Base-by-base conservation (phyloP, 2,888 invertebrate species). In the Ecliptopera silaceata region DNA sequence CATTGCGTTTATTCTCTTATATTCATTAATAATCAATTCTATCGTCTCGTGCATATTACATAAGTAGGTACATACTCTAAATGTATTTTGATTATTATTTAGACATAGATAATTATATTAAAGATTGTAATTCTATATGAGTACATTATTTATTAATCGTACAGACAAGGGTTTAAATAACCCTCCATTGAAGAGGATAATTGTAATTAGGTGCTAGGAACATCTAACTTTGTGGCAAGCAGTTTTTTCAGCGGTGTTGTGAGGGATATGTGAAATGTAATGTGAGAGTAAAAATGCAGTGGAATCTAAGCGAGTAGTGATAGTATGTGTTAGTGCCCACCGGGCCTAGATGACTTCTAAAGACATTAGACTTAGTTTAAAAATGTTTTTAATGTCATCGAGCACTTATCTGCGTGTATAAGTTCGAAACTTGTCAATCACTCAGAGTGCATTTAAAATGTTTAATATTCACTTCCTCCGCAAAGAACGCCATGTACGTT, bases 371-470 rank as follows among this genome's bases (percentile, higher is more conserved):
- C 26, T 38, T 38, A 42, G n/a, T 22, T 26, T 22, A 8, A 12
- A 3, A 44, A 26, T 26, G 26, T 8, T 48, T 22, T 55, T 54
- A 12, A 22, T 45, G 44, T 42, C 39, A 55, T 55, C 58, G 26
- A 26, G 59, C 64, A 56, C 34, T 43, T 41, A 48, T 52, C 38
- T 29, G 39, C 8, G 39, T 56, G 38, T 29, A 36, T 46, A 49
- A 48, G 44, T 49, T 53, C 48, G 29, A 39, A 53, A 54, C 47
- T 51, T 42, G 36, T 51, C 18, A 29, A 18, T 38, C 42, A 59
- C 56, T 46, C 41, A 42, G 45, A 52, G 59, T 49, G 32, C 52
- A 43, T 46, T 45, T 36, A 22, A 45, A 32, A 44, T 34, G 29
- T 50, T 34, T 44, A 34, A 41, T 29, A 34, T 48, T 26, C 47